A percentile compares a stretch with the other conserved stretches of the same genome.
phyloP scores from a whole-genome alignment of 2,888 invertebrate species.

The Tribolium freemani region DNA sequence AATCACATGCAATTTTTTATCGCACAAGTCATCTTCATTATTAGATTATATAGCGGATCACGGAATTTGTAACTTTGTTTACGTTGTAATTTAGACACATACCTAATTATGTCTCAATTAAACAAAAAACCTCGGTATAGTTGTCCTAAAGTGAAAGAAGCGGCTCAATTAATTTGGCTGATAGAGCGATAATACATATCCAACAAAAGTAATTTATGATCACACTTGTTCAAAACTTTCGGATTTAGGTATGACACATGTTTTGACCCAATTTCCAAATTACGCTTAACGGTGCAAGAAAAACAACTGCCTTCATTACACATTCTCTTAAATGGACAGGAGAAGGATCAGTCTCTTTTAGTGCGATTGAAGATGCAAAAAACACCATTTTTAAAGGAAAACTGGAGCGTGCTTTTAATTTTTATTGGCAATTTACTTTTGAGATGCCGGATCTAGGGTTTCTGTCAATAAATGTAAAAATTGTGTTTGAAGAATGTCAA shows the following conservation, averaged over 20 bases:
- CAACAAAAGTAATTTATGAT: not conserved
- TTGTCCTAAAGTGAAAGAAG: not conserved
- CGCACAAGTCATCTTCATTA: too few relatives aligned
- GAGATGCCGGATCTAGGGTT: not conserved
- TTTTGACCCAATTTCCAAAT: slow-evolving; percentile 23
- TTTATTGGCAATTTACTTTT: not conserved
- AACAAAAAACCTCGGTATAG: not conserved
- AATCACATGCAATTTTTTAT: not conserved
- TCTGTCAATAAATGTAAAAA: not conserved
- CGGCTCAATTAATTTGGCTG: not conserved
- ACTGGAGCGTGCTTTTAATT: not conserved
- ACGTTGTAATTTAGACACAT: too few relatives aligned
- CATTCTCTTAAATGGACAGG: not conserved
- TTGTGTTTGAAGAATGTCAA: not conserved
- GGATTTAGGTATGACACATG: slow-evolving; percentile 12
- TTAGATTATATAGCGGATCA: too few relatives aligned
- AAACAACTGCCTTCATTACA: not conserved
- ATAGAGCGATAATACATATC: not conserved
- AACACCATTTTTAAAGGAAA: not conserved
- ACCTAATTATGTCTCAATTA: too few relatives aligned
- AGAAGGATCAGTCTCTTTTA: not conserved
- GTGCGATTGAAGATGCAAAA: not conserved
- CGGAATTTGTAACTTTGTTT: too few relatives aligned
- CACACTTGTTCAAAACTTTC: slow-evolving; percentile 10
- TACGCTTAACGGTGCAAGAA: slow-evolving; percentile 7